A percentile compares a stretch with the other conserved stretches of the same genome.
Evolutionary conservation across 1,140 invertebrate genomes (phyloP).

Genomic region (Ooceraea biroi): DNA sequence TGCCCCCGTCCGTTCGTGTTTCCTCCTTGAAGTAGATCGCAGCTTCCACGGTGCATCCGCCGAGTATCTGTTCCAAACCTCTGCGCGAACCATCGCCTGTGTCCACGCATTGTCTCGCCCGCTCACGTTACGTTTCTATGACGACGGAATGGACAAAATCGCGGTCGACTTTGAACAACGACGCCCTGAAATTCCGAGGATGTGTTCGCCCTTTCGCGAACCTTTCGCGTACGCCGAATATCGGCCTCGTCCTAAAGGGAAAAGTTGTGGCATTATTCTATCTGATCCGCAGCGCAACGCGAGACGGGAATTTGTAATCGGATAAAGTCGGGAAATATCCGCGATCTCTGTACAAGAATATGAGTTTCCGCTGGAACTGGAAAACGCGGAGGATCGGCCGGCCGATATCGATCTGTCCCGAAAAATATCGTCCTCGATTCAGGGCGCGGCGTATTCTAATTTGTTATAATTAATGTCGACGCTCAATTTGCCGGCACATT

Average conservation of each 20-base stretch:
- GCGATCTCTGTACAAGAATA: background rate
- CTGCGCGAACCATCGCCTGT: slow-evolving; percentile 49
- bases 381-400: background rate
- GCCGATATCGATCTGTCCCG: slow-evolving; percentile 3
- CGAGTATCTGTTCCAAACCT: slow-evolving; percentile 27
- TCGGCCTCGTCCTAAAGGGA: slow-evolving; percentile 32
- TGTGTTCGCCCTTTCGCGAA: too few species aligned
- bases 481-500: slow-evolving; percentile 5
- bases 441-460: background rate
- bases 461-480: slow-evolving; percentile 26
- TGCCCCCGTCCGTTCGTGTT: slow-evolving; percentile 22
- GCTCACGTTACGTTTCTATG: slow-evolving; percentile 39
- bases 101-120: slow-evolving; percentile 59
- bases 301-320: slow-evolving; percentile 59
- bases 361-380: slow-evolving; percentile 1
- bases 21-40: slow-evolving; percentile 63
- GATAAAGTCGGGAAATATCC: slow-evolving; percentile 41
- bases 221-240: background rate
- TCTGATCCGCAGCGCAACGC: slow-evolving; percentile 33
- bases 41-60: slow-evolving; percentile 69
- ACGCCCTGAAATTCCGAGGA: slow-evolving; percentile 49
- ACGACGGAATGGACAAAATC: slow-evolving; percentile 31
- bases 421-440: slow-evolving; percentile 1
- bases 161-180: slow-evolving; percentile 70
- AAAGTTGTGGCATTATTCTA: slow-evolving; percentile 45